phyloP scores from a whole-genome alignment of 2,797 vertebrate genomes.

The Sebastes steindachneri region DNA sequence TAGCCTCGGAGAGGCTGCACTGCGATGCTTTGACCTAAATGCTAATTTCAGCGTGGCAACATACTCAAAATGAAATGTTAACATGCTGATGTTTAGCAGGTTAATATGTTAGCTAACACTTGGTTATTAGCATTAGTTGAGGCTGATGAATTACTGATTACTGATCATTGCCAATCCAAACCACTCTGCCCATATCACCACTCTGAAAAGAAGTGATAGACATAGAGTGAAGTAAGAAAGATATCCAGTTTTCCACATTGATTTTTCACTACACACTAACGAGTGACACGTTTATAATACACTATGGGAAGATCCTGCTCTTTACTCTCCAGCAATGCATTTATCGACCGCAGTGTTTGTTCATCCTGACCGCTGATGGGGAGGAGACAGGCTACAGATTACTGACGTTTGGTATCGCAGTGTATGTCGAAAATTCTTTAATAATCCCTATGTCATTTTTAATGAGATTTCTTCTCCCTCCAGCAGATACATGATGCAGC shows the following conservation, averaged over 20 bases:
- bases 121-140: neutral
- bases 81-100: neutral
- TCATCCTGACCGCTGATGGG: slow-evolving; percentile 22
- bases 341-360: slow-evolving; percentile 7
- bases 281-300: neutral
- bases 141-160: neutral
- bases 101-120: neutral
- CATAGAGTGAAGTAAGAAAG: neutral
- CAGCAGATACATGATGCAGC: slow-evolving; percentile 49
- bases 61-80: neutral
- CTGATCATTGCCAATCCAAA: neutral
- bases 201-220: neutral
- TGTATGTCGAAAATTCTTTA: slow-evolving; percentile 46
- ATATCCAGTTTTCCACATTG: neutral
- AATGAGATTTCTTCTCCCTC: slow-evolving; percentile 56
- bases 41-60: neutral
- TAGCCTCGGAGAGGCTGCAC: neutral
- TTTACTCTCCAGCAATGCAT: neutral
- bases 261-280: neutral
- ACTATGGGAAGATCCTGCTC: neutral
- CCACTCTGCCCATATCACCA: neutral
- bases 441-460: slow-evolving; percentile 66
- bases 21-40: neutral
- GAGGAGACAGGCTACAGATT: slow-evolving; percentile 46
- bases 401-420: slow-evolving; percentile 32